Base-by-base conservation (phyloP, 2,888 invertebrate genomes). In the Gortyna flavago region DNA sequence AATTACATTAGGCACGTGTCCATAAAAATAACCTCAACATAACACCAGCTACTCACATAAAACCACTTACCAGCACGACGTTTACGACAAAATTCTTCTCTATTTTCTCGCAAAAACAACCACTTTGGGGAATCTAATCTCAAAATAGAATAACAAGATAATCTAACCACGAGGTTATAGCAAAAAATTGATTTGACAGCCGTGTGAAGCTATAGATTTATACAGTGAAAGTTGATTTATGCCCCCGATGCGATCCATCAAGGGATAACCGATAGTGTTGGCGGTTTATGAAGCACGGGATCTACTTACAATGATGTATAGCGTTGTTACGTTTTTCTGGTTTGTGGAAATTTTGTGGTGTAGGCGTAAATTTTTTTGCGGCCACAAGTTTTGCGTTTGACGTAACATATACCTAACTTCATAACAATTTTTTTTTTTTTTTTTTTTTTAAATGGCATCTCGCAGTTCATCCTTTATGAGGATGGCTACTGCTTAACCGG, bases 201-300 rank as follows among this genome's bases (percentile, higher is more conserved):
- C 75, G 76, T 81, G 87, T 77, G 87, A 87, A 87, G 86, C 88
- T 80, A 86, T 85, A 82, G 90, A 92, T 92, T 93, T 92, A 93
- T 92, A 89, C 87, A 81, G 79, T 51, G 76, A 67, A 75, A 86
- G 83, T 88, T 93, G 93, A 93, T 93, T 93, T 92, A 93, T 91
- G 90, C 90, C 88, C 88, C 80, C 70, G 77, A 83, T 86, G 85
- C 90, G 89, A 93, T 93, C 93, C 90, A 93, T 93, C 92, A 89
- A 83, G 48, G 87, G 79, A 85, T 88, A 91, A 89, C 87, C 83
- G 92, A 92, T 92, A 91, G 91, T 91, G 90, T 88, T 76, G 69
- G 80, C 77, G 72, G 72, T 74, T 74, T 79, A 72, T 84, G 75
- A 76, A 85, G 72, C 80, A 71, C 72, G 73, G 86, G 87, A 87